Evolutionary conservation across 1,140 invertebrate species (phyloP).

Genomic region (Zaprionus davidi): DNA sequence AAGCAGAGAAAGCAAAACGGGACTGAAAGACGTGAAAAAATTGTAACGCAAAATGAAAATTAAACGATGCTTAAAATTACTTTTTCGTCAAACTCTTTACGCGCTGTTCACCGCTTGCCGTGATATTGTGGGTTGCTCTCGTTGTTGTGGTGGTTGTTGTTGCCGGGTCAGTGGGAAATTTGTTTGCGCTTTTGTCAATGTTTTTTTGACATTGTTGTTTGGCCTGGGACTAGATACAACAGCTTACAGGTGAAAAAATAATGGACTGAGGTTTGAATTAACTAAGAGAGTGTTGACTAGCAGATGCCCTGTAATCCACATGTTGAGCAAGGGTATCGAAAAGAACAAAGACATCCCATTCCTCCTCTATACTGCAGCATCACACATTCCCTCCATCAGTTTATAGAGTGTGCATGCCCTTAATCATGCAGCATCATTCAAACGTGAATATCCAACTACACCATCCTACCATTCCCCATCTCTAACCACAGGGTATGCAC

Average conservation of each 20-base stretch:
- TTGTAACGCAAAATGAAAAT: slow-evolving; percentile 69
- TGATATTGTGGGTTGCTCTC: slow-evolving; percentile 18
- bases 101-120: slow-evolving; percentile 24
- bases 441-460: not conserved
- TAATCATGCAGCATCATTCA: no score
- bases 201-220: slow-evolving; percentile 21
- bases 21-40: slow-evolving; percentile 4
- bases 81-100: slow-evolving; percentile 78
- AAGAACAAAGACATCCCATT: no score
- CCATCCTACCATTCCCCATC: not conserved
- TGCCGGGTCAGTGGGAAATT: slow-evolving; percentile 32
- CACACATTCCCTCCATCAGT: no score
- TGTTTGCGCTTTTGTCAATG: slow-evolving; percentile 37
- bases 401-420: no score
- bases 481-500: not conserved
- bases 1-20: slow-evolving; percentile 5
- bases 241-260: slow-evolving; percentile 19
- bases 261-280: not conserved
- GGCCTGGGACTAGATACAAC: slow-evolving; percentile 19
- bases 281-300: not conserved
- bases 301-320: not conserved
- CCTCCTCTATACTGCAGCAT: no score
- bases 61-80: slow-evolving; percentile 82
- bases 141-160: slow-evolving; percentile 26
- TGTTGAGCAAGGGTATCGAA: no score